Percentiles rank a stretch among this genome's conserved stretches.
phyloP scores from a whole-genome alignment of 2,113 vertebrate species.

The Natator depressus region DNA sequence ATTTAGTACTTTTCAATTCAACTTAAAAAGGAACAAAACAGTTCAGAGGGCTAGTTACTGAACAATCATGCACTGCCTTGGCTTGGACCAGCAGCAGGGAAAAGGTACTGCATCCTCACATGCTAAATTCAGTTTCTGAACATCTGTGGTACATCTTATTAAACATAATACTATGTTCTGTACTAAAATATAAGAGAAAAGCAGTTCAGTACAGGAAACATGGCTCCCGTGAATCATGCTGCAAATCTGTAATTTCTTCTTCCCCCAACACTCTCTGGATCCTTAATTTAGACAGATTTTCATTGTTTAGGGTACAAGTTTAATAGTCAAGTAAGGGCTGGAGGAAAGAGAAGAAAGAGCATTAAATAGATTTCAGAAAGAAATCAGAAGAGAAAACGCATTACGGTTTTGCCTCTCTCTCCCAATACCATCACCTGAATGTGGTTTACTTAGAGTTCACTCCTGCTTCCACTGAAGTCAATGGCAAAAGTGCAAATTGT shows the following conservation, averaged over 20 bases:
- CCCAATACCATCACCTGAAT: slow-evolving; percentile 17
- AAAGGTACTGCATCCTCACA: neutral
- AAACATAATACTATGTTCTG: neutral
- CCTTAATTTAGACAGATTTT: neutral
- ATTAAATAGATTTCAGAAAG: neutral
- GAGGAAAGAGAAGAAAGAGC: neutral
- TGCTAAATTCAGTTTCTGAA: neutral
- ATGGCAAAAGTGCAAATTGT: slow-evolving; percentile 1
- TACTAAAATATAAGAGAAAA: neutral
- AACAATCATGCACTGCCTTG: neutral
- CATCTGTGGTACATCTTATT: neutral
- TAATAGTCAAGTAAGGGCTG: neutral
- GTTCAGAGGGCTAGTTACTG: slow-evolving; percentile 4
- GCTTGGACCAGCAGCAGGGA: neutral
- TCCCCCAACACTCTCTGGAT: neutral
- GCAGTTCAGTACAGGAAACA: neutral
- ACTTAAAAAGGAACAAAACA: slow-evolving; percentile 22
- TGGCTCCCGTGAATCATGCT: neutral
- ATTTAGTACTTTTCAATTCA: slow-evolving; percentile 9
- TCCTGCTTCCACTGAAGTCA: slow-evolving; percentile 17
- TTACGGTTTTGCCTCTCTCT: neutral
- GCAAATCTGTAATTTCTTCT: neutral
- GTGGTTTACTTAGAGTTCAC: neutral
- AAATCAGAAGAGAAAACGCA: neutral
- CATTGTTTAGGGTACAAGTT: neutral